Evolutionary conservation across 2,113 vertebrate genomes (phyloP).

Genomic region (Antidorcas marsupialis): DNA sequence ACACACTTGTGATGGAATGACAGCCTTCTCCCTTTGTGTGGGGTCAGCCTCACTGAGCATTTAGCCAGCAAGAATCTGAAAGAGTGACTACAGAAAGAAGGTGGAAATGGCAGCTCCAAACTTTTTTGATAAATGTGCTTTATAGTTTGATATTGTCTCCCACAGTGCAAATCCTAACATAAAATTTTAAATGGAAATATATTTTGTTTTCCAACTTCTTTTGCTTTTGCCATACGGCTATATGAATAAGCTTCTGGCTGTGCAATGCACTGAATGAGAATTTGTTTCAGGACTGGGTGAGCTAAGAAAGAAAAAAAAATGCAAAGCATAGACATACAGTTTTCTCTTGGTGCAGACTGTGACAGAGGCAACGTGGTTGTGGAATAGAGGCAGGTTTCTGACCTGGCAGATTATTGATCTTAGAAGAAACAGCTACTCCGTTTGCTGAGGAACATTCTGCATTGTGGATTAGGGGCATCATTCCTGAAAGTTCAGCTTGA

Average conservation of each 20-base stretch:
- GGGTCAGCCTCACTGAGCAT: background rate
- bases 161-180: background rate
- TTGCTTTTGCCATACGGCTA: background rate
- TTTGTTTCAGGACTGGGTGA: background rate
- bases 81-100: background rate
- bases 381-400: background rate
- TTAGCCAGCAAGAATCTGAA: background rate
- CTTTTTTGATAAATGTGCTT: background rate
- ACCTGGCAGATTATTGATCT: background rate
- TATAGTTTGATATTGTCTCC: background rate
- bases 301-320: background rate
- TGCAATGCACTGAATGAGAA: background rate
- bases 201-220: background rate
- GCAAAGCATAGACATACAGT: background rate
- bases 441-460: background rate
- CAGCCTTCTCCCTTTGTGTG: background rate
- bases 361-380: background rate
- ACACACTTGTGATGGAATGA: background rate
- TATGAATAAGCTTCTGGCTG: background rate
- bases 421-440: background rate
- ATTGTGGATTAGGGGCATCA: background rate
- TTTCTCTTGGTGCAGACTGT: background rate
- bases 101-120: background rate
- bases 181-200: background rate
- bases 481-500: background rate